A percentile compares a stretch with the other conserved stretches of the same genome.
Evolutionary conservation across 2,113 vertebrate species (phyloP).

Genomic region (Nanger granti): DNA sequence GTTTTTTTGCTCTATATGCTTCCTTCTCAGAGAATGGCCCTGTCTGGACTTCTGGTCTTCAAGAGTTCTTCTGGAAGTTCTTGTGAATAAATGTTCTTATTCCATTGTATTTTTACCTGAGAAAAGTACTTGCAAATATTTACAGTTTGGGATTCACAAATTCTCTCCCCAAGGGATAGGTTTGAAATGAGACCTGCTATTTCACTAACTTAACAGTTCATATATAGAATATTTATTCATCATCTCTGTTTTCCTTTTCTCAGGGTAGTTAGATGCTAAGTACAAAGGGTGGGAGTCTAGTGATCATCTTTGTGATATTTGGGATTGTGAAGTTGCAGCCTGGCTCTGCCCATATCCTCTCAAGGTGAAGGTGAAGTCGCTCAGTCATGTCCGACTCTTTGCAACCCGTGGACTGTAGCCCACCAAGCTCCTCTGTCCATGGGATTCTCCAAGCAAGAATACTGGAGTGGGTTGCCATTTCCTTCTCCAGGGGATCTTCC

Average conservation of each 20-base stretch:
- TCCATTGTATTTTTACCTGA: not conserved
- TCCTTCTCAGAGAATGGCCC: not conserved
- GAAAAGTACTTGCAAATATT: not conserved
- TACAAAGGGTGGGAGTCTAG: fast-evolving
- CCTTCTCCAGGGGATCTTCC: no score
- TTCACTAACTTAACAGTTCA: not conserved
- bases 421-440: no score
- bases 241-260: not conserved
- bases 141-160: not conserved
- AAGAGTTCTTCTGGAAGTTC: not conserved
- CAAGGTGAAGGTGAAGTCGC: no score
- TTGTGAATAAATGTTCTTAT: not conserved
- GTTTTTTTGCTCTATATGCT: not conserved
- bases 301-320: not conserved
- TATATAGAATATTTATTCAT: not conserved
- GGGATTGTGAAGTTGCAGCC: not conserved
- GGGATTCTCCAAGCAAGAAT: no score
- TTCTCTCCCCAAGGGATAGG: not conserved
- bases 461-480: no score
- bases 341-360: not conserved
- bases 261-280: not conserved
- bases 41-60: not conserved
- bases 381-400: no score
- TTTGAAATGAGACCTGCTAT: not conserved
- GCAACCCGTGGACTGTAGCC: no score